Evolutionary conservation across 2,113 vertebrate genomes (phyloP).

Genomic region (Callocephalon fimbriatum): DNA sequence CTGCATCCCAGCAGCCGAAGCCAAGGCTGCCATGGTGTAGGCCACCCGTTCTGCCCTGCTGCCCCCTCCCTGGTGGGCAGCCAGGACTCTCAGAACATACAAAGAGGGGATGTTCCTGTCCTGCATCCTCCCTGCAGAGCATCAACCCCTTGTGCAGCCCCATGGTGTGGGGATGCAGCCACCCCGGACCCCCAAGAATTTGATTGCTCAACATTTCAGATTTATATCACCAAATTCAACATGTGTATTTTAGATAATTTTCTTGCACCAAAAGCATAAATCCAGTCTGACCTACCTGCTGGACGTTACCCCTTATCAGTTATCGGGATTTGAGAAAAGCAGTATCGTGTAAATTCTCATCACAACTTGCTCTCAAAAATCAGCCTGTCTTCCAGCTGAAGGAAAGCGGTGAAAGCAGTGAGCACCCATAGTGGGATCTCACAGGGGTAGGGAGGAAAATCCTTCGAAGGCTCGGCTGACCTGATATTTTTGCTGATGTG

Average conservation of each 20-base stretch:
- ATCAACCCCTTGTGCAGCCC: background rate
- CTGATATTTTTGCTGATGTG: constrained; percentile 22
- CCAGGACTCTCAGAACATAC: background rate
- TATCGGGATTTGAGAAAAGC: background rate
- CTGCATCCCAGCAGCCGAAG: background rate
- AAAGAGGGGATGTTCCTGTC: background rate
- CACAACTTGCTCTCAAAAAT: background rate
- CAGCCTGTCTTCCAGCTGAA: background rate
- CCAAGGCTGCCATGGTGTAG: background rate
- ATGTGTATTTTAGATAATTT: background rate
- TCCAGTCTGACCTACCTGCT: background rate
- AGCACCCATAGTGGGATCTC: accelerated
- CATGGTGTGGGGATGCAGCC: accelerated
- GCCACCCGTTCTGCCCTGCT: background rate
- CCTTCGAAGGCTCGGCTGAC: background rate
- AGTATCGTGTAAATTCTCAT: background rate
- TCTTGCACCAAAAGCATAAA: background rate
- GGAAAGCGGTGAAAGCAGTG: background rate
- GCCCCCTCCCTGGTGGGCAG: background rate
- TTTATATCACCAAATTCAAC: background rate
- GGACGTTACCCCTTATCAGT: background rate
- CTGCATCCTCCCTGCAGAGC: background rate
- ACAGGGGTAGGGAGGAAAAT: background rate
- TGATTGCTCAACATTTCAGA: background rate
- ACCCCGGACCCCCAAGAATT: background rate